These are phyloP conservation scores for Lytechinus variegatus DNA, from an alignment of 35 echinoderm and acorn worm species.

Conservation along the genomic window DNA sequence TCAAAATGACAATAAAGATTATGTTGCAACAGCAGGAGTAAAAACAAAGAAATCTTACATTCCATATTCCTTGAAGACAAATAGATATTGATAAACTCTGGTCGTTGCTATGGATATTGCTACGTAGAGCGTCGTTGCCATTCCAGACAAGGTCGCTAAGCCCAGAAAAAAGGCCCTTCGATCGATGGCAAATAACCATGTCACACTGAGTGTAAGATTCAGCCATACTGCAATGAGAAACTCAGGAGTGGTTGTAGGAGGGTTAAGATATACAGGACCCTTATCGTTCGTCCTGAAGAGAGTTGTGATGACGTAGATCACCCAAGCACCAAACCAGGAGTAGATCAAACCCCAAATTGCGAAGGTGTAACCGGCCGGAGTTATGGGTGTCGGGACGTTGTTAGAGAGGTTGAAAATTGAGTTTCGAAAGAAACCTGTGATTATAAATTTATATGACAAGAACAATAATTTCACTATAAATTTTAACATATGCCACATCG, in stretches of 20 bases:
- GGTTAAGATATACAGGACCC: conserved; percentile 58
- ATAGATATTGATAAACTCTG: not conserved
- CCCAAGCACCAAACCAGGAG: conserved; percentile 46
- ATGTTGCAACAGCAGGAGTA: not conserved
- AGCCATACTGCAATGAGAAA: not conserved
- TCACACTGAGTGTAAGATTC: no score
- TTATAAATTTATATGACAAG: no score
- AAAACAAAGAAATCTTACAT: conserved; percentile 28
- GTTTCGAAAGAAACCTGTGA: conserved; percentile 50
- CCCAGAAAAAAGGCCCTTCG: no score
- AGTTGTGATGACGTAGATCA: conserved; percentile 54
- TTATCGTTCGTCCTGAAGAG: conserved; percentile 45
- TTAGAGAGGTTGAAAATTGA: conserved; percentile 48
- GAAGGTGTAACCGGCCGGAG: conserved; percentile 63
- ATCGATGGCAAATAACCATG: no score
- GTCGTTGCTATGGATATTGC: not conserved
- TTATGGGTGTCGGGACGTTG: conserved; percentile 46
- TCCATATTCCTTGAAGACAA: conserved; percentile 16
- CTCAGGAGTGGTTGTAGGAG: conserved; percentile 9
- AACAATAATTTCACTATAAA: no score
- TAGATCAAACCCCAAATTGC: conserved; percentile 74
- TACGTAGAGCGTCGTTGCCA: conserved; percentile 56
- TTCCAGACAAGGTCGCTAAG: not conserved
- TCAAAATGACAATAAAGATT: no score
- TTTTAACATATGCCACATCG: no score